Conservation (phyloP, 2,113 vertebrate species). For the Trogon surrucura region DNA sequence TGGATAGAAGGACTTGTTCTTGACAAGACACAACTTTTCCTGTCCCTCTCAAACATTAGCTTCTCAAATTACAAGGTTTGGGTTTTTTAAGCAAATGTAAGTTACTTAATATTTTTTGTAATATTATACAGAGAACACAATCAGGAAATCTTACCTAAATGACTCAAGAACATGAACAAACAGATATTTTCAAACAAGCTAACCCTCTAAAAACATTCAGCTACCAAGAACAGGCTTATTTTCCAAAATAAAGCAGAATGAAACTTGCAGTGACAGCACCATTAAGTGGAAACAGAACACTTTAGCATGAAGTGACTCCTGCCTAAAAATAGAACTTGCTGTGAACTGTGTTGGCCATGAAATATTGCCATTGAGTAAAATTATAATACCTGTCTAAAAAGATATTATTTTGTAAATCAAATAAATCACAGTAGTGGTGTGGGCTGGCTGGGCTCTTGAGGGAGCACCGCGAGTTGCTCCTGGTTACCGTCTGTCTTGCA, state of each 20-base stretch:
- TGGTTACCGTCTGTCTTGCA: neutral
- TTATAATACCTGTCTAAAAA: too few species aligned
- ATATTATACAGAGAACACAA: too few species aligned
- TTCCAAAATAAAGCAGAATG: neutral
- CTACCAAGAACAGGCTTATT: neutral
- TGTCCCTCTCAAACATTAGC: neutral
- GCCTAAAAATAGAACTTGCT: neutral
- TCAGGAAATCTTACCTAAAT: neutral
- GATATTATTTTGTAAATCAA: too few species aligned
- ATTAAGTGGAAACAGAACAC: neutral
- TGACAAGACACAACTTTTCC: neutral
- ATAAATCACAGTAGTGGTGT: neutral
- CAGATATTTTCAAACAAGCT: neutral
- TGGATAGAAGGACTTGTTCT: neutral
- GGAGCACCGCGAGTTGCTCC: neutral
- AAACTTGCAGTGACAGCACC: neutral
- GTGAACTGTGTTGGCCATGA: too few species aligned
- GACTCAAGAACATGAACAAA: fast-evolving
- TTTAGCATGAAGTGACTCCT: neutral
- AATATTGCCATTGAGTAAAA: too few species aligned
- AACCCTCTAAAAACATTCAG: neutral
- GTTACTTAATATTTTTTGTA: neutral
- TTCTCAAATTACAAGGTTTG: neutral
- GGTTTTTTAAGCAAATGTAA: neutral
- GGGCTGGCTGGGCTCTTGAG: neutral